Conservation (phyloP, 2,888 invertebrate genomes). For the Epinotia nisella region DNA sequence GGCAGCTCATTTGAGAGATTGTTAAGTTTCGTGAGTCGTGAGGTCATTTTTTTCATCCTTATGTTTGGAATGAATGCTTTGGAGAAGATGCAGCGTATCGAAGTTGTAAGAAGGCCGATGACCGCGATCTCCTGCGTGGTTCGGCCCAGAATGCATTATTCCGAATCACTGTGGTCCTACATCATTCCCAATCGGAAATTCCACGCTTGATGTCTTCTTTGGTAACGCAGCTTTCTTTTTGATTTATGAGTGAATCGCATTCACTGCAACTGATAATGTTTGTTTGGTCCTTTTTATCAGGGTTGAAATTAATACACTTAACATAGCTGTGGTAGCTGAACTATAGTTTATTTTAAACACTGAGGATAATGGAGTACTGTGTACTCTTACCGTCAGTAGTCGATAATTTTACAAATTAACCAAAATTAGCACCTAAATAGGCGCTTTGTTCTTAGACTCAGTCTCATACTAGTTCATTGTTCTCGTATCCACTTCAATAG, state of each 20-base stretch:
- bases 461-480: slow-evolving; percentile 32
- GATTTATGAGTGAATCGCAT: slow-evolving; percentile 69
- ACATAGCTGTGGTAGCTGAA: neutral
- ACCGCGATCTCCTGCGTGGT: slow-evolving; percentile 72
- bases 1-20: slow-evolving; percentile 61
- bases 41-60: slow-evolving; percentile 65
- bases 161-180: slow-evolving; percentile 71
- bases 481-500: slow-evolving; percentile 5
- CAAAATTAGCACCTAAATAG: slow-evolving; percentile 60
- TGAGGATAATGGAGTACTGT: slow-evolving; percentile 11
- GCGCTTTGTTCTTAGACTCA: slow-evolving; percentile 46
- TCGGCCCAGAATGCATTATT: slow-evolving; percentile 79
- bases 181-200: slow-evolving; percentile 77
- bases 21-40: slow-evolving; percentile 59
- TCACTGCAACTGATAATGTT: slow-evolving; percentile 63
- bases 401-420: slow-evolving; percentile 57
- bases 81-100: slow-evolving; percentile 54
- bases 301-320: neutral
- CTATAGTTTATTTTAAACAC: slow-evolving; percentile 4
- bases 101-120: slow-evolving; percentile 71
- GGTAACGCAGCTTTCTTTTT: slow-evolving; percentile 75
- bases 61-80: slow-evolving; percentile 60
- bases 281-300: slow-evolving; percentile 35
- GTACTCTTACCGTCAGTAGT: slow-evolving; percentile 44
- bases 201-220: slow-evolving; percentile 78